Conservation (phyloP, 2,113 vertebrate species). For the Sporophila hypoxantha region DNA sequence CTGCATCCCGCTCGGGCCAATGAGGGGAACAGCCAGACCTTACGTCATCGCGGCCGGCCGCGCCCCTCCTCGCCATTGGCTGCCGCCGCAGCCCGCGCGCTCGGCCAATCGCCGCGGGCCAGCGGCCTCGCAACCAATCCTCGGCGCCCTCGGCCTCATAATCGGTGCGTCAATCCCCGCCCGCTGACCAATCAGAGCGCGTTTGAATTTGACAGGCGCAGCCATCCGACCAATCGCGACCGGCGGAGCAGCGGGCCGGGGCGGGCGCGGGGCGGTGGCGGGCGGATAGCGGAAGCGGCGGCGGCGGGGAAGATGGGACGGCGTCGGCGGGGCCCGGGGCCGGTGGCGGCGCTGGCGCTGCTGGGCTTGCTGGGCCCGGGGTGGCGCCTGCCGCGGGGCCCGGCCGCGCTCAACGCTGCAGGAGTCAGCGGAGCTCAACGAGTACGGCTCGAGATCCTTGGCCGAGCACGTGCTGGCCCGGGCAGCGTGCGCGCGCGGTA, state of each 20-base stretch:
- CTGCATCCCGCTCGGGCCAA: background rate
- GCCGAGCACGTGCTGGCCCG: conserved; percentile 86
- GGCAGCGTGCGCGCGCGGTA: conserved; percentile 71
- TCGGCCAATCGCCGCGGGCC: background rate
- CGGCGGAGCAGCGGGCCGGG: no score
- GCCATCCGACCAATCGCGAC: rapidly evolving
- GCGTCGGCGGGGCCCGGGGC: background rate
- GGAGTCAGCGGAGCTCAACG: conserved; percentile 92
- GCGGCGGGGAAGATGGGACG: background rate
- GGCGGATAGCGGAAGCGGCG: background rate
- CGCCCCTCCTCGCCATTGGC: background rate
- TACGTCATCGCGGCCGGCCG: background rate
- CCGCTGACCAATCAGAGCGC: background rate
- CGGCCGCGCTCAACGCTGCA: conserved; percentile 78
- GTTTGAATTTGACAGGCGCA: background rate
- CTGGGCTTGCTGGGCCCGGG: background rate
- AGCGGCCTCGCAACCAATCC: no score
- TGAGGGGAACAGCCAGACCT: background rate
- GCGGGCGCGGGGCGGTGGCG: background rate
- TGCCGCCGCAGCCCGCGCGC: background rate
- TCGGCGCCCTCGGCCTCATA: background rate
- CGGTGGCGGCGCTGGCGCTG: background rate
- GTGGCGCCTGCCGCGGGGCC: background rate
- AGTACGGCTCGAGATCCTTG: conserved; percentile 92
- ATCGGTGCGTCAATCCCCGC: background rate